A percentile compares a stretch with the other conserved stretches of the same genome.
phyloP scores from a whole-genome alignment of 2,113 vertebrate genomes.

The Sialia sialis region DNA sequence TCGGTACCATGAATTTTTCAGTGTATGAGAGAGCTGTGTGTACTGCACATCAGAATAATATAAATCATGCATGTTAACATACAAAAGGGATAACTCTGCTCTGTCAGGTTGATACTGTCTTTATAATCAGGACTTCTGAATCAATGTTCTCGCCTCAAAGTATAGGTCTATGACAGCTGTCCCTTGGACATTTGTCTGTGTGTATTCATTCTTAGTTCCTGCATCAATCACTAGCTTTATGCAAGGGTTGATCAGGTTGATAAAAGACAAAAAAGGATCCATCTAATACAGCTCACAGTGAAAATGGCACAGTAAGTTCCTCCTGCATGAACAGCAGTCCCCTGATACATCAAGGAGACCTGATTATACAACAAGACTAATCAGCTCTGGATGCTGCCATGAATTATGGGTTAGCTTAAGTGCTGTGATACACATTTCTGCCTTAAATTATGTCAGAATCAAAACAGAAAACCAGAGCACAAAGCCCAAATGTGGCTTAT shows the following conservation, averaged over 20 bases:
- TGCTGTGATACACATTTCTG: conserved; percentile 12
- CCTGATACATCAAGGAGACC: conserved; percentile 34
- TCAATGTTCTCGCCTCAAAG: not conserved
- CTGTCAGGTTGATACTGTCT: not conserved
- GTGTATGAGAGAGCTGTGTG: not conserved
- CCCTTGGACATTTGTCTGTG: rapidly evolving
- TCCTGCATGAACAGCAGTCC: conserved; percentile 1
- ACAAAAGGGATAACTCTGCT: not conserved
- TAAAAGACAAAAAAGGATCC: not conserved
- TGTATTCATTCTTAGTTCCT: not conserved
- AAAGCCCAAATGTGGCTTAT: not conserved
- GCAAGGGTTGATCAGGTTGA: not conserved
- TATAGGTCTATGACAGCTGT: not conserved
- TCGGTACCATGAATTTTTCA: conserved; percentile 51
- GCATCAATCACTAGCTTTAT: not conserved
- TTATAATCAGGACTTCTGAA: not conserved
- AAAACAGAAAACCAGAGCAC: conserved; percentile 27
- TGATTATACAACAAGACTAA: conserved; percentile 52
- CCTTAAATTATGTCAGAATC: not conserved
- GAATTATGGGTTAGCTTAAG: conserved; percentile 50
- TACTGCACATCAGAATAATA: not conserved
- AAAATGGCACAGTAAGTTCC: conserved; percentile 27
- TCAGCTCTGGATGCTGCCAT: conserved; percentile 44
- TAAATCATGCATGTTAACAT: conserved; percentile 58
- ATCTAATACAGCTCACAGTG: not conserved